phyloP scores from a whole-genome alignment of 2,113 vertebrate genomes.

The Planiliza haematocheilus region DNA sequence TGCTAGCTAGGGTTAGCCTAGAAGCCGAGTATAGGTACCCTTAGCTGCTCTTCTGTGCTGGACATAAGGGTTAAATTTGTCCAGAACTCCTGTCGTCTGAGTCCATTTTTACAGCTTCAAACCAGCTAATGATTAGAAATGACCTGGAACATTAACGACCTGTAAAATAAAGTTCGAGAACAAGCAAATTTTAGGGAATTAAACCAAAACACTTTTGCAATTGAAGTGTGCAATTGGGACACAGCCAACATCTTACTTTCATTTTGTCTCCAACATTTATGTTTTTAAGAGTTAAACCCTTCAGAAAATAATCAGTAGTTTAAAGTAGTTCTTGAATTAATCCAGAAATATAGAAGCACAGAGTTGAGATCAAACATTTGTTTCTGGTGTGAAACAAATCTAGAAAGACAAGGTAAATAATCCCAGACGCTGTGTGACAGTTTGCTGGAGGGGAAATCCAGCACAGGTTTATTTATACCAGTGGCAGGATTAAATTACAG shows the following conservation, averaged over 20 bases:
- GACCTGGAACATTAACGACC: no score
- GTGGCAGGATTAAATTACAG: constrained; percentile 27
- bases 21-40: no score
- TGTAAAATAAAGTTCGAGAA: no score
- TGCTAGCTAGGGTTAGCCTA: no score
- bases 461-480: constrained; percentile 20
- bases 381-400: constrained; percentile 7
- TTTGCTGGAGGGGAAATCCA: constrained; percentile 36
- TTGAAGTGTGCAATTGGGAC: constrained; percentile 11
- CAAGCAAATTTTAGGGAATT: no score
- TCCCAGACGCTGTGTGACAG: constrained; percentile 22
- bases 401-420: constrained; percentile 24
- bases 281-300: not conserved
- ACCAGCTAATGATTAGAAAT: no score
- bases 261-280: not conserved
- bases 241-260: not conserved
- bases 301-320: not conserved
- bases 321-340: no score
- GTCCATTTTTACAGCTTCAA: no score
- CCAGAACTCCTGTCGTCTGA: no score
- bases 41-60: no score
- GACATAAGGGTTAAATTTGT: no score
- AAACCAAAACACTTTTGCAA: not conserved
- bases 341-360: not conserved
- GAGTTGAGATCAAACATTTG: not conserved